These are phyloP conservation scores for Lomographa bimaculata DNA, from an alignment of 2,888 invertebrate species.

Conservation along the genomic window DNA sequence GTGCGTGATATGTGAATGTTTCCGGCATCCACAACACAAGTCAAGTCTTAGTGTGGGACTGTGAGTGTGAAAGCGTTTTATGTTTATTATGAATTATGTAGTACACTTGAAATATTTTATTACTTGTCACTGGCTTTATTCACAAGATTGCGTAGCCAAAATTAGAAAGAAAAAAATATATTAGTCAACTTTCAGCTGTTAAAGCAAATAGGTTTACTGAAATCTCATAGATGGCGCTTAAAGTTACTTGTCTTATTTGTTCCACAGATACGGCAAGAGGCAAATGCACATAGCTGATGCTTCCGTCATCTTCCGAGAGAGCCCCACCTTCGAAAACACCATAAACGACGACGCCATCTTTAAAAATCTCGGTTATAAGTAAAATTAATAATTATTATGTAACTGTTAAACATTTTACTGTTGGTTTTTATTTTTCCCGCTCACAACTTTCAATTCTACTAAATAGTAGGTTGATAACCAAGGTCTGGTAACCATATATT, in stretches of 20 bases:
- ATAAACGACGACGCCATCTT: conserved; percentile 60
- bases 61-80: too few species aligned
- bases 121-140: too few species aligned
- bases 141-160: too few species aligned
- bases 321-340: conserved; percentile 63
- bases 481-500: too few species aligned
- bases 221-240: conserved; percentile 27
- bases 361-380: conserved; percentile 65
- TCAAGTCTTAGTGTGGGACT: too few species aligned
- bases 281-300: conserved; percentile 77
- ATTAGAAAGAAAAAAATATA: too few species aligned
- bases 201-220: background rate
- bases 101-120: too few species aligned
- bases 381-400: conserved; percentile 36
- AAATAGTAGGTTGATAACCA: too few species aligned
- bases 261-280: conserved; percentile 74
- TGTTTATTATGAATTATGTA: too few species aligned
- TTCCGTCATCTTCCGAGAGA: conserved; percentile 70
- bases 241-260: conserved; percentile 33
- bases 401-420: background rate
- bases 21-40: too few species aligned
- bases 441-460: conserved; percentile 5
- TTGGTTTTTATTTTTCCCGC: conserved; percentile 14
- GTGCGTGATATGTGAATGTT: too few species aligned
- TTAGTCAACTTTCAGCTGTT: too few species aligned